Percentiles rank a stretch among this genome's conserved stretches.
These are phyloP conservation scores for Oryzias woworae DNA, from an alignment of 2,113 vertebrate genomes.

Conservation along the genomic window DNA sequence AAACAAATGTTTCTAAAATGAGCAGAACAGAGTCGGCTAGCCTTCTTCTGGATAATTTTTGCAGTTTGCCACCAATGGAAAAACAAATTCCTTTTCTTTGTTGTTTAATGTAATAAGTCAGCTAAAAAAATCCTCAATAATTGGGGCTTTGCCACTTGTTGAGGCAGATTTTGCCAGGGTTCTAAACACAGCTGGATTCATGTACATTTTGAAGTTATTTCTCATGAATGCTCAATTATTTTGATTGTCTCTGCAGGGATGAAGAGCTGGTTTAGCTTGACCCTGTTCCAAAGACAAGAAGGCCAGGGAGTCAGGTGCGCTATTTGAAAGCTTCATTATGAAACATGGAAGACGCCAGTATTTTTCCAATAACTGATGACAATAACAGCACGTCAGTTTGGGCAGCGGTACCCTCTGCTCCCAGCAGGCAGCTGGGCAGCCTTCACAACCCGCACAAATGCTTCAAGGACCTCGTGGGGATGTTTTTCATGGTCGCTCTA, in stretches of 20 bases:
- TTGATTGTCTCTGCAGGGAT: slow-evolving; percentile 44
- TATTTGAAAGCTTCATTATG: slow-evolving; percentile 38
- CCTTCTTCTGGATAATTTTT: too few species aligned
- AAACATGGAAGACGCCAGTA: slow-evolving; percentile 66
- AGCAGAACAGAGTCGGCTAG: too few species aligned
- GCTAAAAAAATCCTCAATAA: too few species aligned
- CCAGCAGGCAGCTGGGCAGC: slow-evolving; percentile 54
- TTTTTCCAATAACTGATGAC: slow-evolving; percentile 36
- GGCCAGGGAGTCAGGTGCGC: slow-evolving; percentile 11
- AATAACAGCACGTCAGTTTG: slow-evolving; percentile 63
- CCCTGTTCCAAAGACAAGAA: slow-evolving; percentile 21
- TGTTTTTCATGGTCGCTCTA: slow-evolving; percentile 85
- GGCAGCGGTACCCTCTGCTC: slow-evolving; percentile 59
- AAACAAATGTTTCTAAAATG: too few species aligned
- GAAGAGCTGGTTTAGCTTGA: slow-evolving; percentile 14
- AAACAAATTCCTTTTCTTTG: too few species aligned
- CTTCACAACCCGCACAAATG: slow-evolving; percentile 57
- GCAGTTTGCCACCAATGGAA: too few species aligned
- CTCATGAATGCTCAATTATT: neutral
- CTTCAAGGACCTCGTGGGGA: slow-evolving; percentile 78
- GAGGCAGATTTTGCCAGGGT: neutral
- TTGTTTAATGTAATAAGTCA: too few species aligned
- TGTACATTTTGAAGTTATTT: neutral
- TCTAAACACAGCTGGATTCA: neutral
- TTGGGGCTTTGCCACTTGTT: too few species aligned